phyloP scores from a whole-genome alignment of 2,113 vertebrate genomes.

The Probosciger aterrimus region DNA sequence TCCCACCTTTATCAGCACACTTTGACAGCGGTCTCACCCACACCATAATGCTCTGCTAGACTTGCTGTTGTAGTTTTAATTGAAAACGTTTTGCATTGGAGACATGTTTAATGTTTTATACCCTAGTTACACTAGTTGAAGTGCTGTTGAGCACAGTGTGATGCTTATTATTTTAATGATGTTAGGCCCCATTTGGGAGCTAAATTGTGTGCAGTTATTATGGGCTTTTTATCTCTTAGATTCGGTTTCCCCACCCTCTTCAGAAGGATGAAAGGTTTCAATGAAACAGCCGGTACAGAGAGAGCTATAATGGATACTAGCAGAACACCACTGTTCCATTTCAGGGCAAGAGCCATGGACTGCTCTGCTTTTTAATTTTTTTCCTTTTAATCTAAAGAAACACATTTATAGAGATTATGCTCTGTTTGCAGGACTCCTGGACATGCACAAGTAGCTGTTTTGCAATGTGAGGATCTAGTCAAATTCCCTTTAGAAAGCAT shows the following conservation, averaged over 20 bases:
- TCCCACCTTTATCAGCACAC: not conserved
- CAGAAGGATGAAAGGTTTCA: not conserved
- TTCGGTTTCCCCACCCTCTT: not conserved
- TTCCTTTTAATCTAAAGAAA: not conserved
- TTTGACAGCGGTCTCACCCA: not conserved
- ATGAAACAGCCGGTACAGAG: not conserved
- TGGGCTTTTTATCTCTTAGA: not conserved
- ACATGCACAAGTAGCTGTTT: not conserved
- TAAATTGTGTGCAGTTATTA: not conserved
- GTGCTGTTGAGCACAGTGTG: not conserved
- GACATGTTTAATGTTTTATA: not conserved
- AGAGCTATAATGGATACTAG: not conserved
- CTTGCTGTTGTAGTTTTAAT: not conserved
- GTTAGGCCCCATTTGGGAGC: not conserved
- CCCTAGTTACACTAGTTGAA: not conserved
- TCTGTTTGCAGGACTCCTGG: not conserved
- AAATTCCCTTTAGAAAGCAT: not conserved
- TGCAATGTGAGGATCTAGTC: not conserved
- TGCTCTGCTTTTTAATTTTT: not conserved
- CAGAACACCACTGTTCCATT: not conserved
- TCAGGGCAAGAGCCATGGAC: not conserved
- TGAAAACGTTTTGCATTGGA: not conserved
- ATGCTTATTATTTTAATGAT: slow-evolving; percentile 16
- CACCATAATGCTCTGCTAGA: not conserved
- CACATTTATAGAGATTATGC: not conserved